Evolutionary conservation across 2,113 vertebrate species (phyloP), one percentile per base, ranked within the genome.

Genomic region (Budorcas taxicolor): DNA sequence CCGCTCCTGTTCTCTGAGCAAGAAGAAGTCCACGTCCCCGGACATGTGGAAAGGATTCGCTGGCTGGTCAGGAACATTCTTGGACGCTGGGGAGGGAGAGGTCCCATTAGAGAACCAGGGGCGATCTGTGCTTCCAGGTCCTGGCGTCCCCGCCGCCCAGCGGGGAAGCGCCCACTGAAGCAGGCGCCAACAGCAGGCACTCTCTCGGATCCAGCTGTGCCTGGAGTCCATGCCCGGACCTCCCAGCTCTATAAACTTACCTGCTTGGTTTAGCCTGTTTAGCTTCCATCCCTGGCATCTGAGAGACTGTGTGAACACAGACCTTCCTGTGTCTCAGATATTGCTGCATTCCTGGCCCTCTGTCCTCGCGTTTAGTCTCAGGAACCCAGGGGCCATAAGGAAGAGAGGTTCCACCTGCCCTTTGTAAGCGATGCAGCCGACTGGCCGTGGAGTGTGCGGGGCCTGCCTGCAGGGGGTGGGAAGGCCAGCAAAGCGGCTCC

Each of bases 1-100:
- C 58, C 50, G 97, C 95, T 99, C 98, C 80, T 98, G 97, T 5
- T 99, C 98, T 95, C 97, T 97, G 76, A 99, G 29, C 80, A 97
- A 78, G 95, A 99, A 98, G 96, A 99, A 95, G 95, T 99, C 98
- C 2, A 83, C 10, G 3, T 99, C 98, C 25, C 97, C 40, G 78
- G 98, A 98, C 45, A 99, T 0, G 57, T 96, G 97, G 94, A 98
- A 98, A 89, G 98, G 98, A 6, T 98, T 98, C 3, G 9, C 7
- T 1, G 67, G 52, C 2, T 0, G 13, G 1, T n/a, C 29, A 1
- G 62, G 15, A 53, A 2, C 2, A 1, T 2, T 45, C 33, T 0
- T 3, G 7, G 15, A 13, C 11, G 16, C 98, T 98, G 91, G 45
- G n/a, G 76, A 89, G 43, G 12, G 33, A 94, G 50, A 92, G 1